Base-by-base conservation (phyloP, 1,140 invertebrate species). In the Hylaeus volcanicus region DNA sequence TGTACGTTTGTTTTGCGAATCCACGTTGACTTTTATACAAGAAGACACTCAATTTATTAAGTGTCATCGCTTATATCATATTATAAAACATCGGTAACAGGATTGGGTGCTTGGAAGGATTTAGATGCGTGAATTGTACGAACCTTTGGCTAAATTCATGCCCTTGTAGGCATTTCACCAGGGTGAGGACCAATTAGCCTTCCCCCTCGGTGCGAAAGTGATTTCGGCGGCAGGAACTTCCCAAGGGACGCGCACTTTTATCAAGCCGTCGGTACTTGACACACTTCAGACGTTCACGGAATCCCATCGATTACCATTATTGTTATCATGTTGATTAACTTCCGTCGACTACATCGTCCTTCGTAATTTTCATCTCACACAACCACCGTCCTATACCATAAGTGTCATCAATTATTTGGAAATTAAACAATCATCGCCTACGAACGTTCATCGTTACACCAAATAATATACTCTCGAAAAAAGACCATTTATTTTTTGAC, bases 181-280 rank as follows among this genome's bases (percentile, higher is more conserved):
- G 39, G 60, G 79, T 69, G 60, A 80, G 39, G 64, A 77, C 64
- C 85, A 88, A 87, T 88, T 87, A 85, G 77, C 85, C 79, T 80
- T 83, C 86, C 85, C 85, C 86, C 85, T 82, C 65, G 85, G 63
- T 51, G 71, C 79, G 43, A 79, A 84, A 86, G 78, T 69, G 82
- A 84, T 87, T 86, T 86, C 68, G 74, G 78, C 60, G 65, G 78
- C 73, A 63, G 51, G 77, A 63, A 73, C 56, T 74, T 86, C 74
- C 66, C 65, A 53, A 58, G 55, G 51, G 72, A 70, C 74, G 85
- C 61, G 68, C 86, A 84, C 78, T 87, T 77, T 82, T 81, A 88
- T 82, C 85, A 85, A 85, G 82, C 85, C 56, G 82, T 55, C 82
- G 83, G 74, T 79, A 58, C 85, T 88, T 87, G 85, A 88, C 76